These are phyloP conservation scores for Sylvietta virens DNA, from an alignment of 2,113 vertebrate genomes.

Conservation along the genomic window DNA sequence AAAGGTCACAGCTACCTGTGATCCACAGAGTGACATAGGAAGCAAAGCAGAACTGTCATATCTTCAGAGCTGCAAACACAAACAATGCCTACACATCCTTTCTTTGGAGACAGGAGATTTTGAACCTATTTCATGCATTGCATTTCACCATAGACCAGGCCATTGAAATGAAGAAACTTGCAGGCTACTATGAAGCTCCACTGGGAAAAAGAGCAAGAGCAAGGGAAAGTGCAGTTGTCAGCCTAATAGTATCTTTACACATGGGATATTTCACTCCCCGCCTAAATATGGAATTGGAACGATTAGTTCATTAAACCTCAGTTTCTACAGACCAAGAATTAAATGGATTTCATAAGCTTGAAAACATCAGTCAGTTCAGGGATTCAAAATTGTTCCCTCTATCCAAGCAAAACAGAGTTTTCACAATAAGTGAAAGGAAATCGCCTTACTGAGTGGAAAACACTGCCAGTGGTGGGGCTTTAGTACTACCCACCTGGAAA, in stretches of 20 bases:
- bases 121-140: not conserved
- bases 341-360: slow-evolving; percentile 66
- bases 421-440: slow-evolving; percentile 65
- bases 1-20: not conserved
- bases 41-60: not conserved
- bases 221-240: slow-evolving; percentile 2
- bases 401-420: slow-evolving; percentile 70
- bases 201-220: slow-evolving; percentile 26
- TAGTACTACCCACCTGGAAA: slow-evolving; percentile 37
- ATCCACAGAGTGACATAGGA: not conserved
- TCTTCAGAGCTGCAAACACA: not conserved
- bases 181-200: slow-evolving; percentile 29
- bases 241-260: not conserved
- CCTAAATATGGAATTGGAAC: slow-evolving; percentile 27
- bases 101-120: not conserved
- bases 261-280: not conserved
- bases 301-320: slow-evolving; percentile 61
- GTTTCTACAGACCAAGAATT: slow-evolving; percentile 60
- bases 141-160: not conserved
- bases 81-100: not conserved
- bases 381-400: not conserved
- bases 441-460: not conserved
- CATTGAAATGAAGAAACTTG: slow-evolving; percentile 13
- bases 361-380: slow-evolving; percentile 56
- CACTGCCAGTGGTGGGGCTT: not conserved